Evolutionary conservation across 92 coral and sea anemone genomes (phyloP), one percentile per base, ranked within the genome.

Genomic region (Phenganax stokvisi): DNA sequence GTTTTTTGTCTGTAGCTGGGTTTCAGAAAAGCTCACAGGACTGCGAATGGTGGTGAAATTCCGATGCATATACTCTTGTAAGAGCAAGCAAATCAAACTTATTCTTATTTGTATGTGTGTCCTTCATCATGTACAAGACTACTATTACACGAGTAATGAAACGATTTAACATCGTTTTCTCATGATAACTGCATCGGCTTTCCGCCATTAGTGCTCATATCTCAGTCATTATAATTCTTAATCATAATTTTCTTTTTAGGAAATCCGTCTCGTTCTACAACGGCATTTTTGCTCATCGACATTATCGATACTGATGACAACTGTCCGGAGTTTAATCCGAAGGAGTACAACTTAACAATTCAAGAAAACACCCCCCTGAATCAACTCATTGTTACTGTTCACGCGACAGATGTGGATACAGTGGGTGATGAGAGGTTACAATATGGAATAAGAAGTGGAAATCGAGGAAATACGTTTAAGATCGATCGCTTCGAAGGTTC

Each of bases 281-380:
- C 73, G 17, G 90, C 91, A 76, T 92, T 87, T 53, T 87, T 90
- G 64, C 87, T 66, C 75, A 89, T 96, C 72, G 90, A 74, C 69
- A 84, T 96, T 54, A 80, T 84, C 53, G 99, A 96, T 83, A 93
- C 80, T n/a, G 99, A 96, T 73, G 99, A 96, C 58, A 96, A 96
- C 86, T 96, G 99, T 54, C 99, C 99, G 0, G 77, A 69, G 64
- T 92, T 96, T 79, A 86, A 84, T 61, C 94, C 97, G 37, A 85
- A 92, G 51, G 92, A 84, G 72, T 96, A 96, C 87, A 88, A 92
- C 54, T 84, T 77, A 9, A 96, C 97, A 15, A 84, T 92, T 12
- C 73, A 85, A 16, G 99, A 96, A 74, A 87, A 91, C 76, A 47
- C 77, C 51, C 81, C 80, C 9, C 57, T 85, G 10, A 87, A 89